These are phyloP conservation scores for Notiomystis cincta DNA, from an alignment of 2,113 vertebrate genomes.

Conservation along the genomic window DNA sequence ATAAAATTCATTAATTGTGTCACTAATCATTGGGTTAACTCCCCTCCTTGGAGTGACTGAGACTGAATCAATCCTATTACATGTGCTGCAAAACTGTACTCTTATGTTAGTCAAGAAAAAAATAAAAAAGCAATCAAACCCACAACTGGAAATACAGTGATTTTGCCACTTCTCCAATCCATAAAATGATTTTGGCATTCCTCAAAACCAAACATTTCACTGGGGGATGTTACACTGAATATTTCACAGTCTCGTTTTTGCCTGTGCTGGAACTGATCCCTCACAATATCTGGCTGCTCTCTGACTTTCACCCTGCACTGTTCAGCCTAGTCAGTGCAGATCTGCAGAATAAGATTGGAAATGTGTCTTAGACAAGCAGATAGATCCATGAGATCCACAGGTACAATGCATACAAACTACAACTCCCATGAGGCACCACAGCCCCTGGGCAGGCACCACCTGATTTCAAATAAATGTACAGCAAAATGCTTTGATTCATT, in stretches of 20 bases:
- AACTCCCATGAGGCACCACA: neutral
- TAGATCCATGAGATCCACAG: accelerated
- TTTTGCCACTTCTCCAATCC: neutral
- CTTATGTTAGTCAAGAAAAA: neutral
- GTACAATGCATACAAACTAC: neutral
- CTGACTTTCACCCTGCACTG: neutral
- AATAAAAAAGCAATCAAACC: neutral
- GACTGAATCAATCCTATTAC: neutral
- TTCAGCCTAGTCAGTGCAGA: neutral
- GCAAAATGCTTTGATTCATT: slow-evolving; percentile 1
- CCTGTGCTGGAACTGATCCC: neutral
- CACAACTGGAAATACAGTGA: neutral
- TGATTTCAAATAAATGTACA: neutral
- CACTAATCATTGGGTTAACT: neutral
- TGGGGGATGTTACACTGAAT: neutral
- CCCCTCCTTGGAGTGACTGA: neutral
- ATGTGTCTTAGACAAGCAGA: neutral
- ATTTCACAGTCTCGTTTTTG: neutral
- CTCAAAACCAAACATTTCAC: neutral
- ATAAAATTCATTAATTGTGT: neutral
- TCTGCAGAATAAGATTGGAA: neutral
- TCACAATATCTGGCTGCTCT: neutral
- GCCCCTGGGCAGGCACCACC: neutral
- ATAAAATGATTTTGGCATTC: neutral
- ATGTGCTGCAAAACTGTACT: neutral